phyloP scores from a whole-genome alignment of 2,888 invertebrate genomes.

The Litoditis marina region DNA sequence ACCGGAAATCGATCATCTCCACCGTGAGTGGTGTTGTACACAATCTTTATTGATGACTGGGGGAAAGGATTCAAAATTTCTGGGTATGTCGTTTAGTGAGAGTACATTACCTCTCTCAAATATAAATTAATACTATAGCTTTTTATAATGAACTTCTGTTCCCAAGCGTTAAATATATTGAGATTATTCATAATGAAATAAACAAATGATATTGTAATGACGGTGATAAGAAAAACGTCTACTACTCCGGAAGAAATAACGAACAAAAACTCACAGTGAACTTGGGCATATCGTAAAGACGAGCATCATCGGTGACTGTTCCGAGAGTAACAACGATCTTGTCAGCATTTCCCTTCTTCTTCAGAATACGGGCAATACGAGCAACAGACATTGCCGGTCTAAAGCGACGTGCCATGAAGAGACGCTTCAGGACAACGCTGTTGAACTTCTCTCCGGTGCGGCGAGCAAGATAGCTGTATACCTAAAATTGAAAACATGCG shows the following conservation, averaged over 20 bases:
- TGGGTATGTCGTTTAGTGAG: no score
- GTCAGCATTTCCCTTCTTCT: constrained; percentile 72
- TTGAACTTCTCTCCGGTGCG: constrained; percentile 95
- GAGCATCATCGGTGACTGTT: constrained; percentile 87
- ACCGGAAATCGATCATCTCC: no score
- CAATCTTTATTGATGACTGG: no score
- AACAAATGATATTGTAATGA: no score
- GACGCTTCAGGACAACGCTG: constrained; percentile 83
- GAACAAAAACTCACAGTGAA: constrained; percentile 70
- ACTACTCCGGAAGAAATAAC: no score
- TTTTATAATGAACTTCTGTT: no score
- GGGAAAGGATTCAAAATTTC: no score
- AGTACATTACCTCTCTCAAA: no score
- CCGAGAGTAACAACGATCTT: constrained; percentile 91
- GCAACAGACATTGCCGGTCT: constrained; percentile 89
- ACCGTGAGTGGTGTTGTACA: no score
- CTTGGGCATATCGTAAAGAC: constrained; percentile 86
- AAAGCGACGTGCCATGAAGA: constrained; percentile 96
- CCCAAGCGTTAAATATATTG: no score
- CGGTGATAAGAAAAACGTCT: not conserved
- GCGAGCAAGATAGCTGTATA: constrained; percentile 93
- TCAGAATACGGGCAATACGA: constrained; percentile 69
- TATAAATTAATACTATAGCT: no score
- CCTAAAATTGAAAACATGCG: constrained; percentile 68
- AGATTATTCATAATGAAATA: no score